phyloP scores from a whole-genome alignment of 2,888 invertebrate genomes.

The Trichopoda pennipes region DNA sequence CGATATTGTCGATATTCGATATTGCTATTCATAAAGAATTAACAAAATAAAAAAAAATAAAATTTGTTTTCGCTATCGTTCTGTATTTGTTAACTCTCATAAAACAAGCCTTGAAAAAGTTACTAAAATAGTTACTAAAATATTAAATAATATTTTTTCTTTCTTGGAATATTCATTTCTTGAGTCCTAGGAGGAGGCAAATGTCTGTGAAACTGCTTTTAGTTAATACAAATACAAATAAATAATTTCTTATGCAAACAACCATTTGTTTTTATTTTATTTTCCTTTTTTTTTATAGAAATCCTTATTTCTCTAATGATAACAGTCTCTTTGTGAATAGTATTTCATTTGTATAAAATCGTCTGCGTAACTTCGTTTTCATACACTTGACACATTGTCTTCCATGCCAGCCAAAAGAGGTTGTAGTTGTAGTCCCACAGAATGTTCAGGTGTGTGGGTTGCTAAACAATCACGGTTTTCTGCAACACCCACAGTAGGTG shows the following conservation, averaged over 20 bases:
- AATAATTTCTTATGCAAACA: slow-evolving; percentile 17
- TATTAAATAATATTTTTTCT: not conserved
- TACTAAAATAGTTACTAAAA: not conserved
- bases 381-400: slow-evolving; percentile 75
- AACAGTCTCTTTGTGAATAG: slow-evolving; percentile 57
- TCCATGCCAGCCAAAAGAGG: slow-evolving; percentile 53
- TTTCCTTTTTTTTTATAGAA: slow-evolving; percentile 6
- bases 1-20: slow-evolving; percentile 55
- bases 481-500: slow-evolving; percentile 6
- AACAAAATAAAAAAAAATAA: not conserved
- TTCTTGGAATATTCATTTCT: not conserved
- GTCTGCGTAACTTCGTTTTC: slow-evolving; percentile 63
- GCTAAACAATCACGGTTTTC: slow-evolving; percentile 22
- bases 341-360: slow-evolving; percentile 41
- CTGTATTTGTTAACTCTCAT: not conserved
- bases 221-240: not conserved
- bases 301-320: slow-evolving; percentile 37
- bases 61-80: not conserved
- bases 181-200: not conserved
- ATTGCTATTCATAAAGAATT: slow-evolving; percentile 14
- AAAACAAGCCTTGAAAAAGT: not conserved
- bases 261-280: slow-evolving; percentile 4
- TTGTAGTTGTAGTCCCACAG: slow-evolving; percentile 23
- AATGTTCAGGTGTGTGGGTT: slow-evolving; percentile 7
- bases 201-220: slow-evolving; percentile 4